Conservation (phyloP, 2,888 invertebrate genomes). For the Odontocolon sp. region DNA sequence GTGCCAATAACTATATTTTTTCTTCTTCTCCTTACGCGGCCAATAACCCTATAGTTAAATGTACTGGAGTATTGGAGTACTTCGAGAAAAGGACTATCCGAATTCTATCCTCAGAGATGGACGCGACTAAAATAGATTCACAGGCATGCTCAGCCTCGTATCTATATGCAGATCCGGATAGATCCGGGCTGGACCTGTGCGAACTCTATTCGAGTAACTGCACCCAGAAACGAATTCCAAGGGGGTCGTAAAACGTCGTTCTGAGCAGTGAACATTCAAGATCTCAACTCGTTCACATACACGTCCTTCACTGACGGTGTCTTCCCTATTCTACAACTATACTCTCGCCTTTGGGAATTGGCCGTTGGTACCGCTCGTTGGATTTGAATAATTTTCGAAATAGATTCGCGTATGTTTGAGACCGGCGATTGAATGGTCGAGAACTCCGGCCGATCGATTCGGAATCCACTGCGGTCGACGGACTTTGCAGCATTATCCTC, state of each 20-base stretch:
- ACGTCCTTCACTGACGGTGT: background rate
- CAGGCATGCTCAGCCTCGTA: background rate
- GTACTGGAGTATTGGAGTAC: no score
- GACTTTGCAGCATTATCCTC: constrained; percentile 37
- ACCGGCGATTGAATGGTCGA: constrained; percentile 38
- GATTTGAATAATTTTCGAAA: constrained; percentile 63
- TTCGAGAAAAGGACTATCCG: no score
- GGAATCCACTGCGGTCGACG: constrained; percentile 27
- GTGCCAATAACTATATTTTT: no score
- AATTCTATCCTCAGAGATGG: background rate
- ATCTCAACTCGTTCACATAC: background rate
- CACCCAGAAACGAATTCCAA: constrained; percentile 49
- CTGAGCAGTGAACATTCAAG: background rate
- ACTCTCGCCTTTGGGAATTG: constrained; percentile 31
- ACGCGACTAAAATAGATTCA: constrained; percentile 41
- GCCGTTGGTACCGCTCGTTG: constrained; percentile 47
- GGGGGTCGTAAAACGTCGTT: constrained; percentile 46
- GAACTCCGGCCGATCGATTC: constrained; percentile 39
- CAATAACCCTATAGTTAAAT: no score
- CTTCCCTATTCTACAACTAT: constrained; percentile 16
- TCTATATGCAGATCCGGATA: constrained; percentile 21
- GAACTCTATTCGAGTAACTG: constrained; percentile 39
- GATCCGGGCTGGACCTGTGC: constrained; percentile 23
- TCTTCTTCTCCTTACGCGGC: no score
- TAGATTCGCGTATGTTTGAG: constrained; percentile 40